Evolutionary conservation across 2,888 invertebrate genomes (phyloP).

Genomic region (Germaria angustata): DNA sequence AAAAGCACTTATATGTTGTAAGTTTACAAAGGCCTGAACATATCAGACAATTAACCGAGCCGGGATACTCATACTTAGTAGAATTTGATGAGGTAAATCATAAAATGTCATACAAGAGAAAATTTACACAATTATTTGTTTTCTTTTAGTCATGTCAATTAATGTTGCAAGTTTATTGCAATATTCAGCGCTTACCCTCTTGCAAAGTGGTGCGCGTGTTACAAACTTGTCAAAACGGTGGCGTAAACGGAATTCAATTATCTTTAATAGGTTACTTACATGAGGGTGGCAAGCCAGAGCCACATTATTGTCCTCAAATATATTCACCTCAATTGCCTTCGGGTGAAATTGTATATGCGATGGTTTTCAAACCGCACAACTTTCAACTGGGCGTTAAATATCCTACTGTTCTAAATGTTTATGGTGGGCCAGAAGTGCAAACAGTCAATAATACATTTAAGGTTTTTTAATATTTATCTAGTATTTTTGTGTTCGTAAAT

Average conservation of each 20-base stretch:
- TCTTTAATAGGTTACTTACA: conserved; percentile 87
- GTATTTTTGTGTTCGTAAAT: neutral
- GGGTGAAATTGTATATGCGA: conserved; percentile 89
- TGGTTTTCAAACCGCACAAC: conserved; percentile 93
- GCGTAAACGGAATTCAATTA: conserved; percentile 85
- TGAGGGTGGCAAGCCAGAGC: conserved; percentile 83
- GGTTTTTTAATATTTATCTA: conserved; percentile 80
- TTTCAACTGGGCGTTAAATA: conserved; percentile 83
- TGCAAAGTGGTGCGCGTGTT: conserved; percentile 88
- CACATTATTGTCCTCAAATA: conserved; percentile 86
- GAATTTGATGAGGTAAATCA: conserved; percentile 86
- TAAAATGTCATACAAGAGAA: neutral
- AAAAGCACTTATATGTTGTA: conserved; percentile 94
- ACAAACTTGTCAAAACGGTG: conserved; percentile 83
- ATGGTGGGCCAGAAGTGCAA: conserved; percentile 99
- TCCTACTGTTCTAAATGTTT: conserved; percentile 97
- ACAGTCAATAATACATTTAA: conserved; percentile 97
- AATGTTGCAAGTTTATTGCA: conserved; percentile 91
- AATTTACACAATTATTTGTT: neutral
- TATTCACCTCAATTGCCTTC: conserved; percentile 85
- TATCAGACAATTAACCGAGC: conserved; percentile 87
- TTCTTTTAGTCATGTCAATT: conserved; percentile 86
- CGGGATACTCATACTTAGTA: conserved; percentile 91
- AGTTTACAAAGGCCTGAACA: conserved; percentile 87
- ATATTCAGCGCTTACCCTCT: conserved; percentile 89